These are phyloP conservation scores for Chinchilla lanigera DNA, from an alignment of 2,113 vertebrate genomes.

Conservation along the genomic window DNA sequence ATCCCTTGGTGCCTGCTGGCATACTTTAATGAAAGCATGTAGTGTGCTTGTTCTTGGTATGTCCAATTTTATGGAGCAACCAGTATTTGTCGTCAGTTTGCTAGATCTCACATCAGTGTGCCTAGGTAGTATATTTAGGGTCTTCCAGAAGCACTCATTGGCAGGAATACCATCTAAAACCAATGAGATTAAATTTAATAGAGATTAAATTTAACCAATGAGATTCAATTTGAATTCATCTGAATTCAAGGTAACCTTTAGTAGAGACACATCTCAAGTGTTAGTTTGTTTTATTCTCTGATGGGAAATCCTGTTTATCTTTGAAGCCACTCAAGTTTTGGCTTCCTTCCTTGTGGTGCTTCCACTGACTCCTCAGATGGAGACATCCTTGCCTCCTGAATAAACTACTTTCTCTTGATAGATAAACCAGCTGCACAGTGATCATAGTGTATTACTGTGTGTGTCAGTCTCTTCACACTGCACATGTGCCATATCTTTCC, in stretches of 20 bases:
- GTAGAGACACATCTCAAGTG: too few relatives aligned
- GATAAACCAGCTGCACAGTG: background rate
- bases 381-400: background rate
- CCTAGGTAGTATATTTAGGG: background rate
- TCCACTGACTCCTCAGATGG: background rate
- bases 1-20: background rate
- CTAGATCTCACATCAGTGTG: background rate
- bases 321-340: background rate
- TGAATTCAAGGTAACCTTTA: background rate
- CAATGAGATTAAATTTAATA: background rate
- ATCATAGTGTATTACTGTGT: rapidly evolving
- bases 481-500: rapidly evolving
- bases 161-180: background rate
- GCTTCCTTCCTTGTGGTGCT: background rate
- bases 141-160: background rate
- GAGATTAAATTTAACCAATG: background rate
- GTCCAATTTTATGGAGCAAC: background rate
- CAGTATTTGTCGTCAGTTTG: background rate
- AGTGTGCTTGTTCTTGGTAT: background rate
- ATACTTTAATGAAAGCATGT: too few relatives aligned
- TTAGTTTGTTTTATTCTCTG: background rate
- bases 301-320: background rate
- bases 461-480: background rate
- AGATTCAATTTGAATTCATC: background rate
- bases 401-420: background rate